A percentile compares a stretch with the other conserved stretches of the same genome.
Conservation (phyloP, 2,888 invertebrate genomes). For the Beris morrisii region DNA sequence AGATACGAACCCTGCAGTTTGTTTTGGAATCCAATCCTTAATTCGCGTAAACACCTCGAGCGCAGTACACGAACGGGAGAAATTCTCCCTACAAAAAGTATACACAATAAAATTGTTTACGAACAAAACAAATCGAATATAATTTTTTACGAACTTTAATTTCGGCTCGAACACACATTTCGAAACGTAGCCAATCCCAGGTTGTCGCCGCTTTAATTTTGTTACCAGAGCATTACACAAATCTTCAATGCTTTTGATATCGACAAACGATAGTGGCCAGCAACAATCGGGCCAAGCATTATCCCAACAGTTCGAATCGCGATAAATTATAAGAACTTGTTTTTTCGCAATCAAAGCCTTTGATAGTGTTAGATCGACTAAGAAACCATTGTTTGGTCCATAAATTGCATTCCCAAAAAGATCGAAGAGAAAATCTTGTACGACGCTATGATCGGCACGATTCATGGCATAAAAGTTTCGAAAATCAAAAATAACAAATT, state of each 20-base stretch:
- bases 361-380: background rate
- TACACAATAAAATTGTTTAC: no score
- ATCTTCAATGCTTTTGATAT: background rate
- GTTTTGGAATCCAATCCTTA: constrained; percentile 1
- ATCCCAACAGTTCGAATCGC: background rate
- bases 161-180: background rate
- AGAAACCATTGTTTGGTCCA: background rate
- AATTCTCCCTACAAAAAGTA: no score
- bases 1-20: background rate
- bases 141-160: background rate
- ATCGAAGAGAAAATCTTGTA: background rate
- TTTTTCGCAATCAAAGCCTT: background rate
- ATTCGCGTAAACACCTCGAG: background rate
- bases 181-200: background rate
- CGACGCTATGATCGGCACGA: background rate
- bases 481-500: constrained; percentile 1
- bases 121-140: background rate
- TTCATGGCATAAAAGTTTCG: background rate
- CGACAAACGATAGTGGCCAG: background rate
- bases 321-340: constrained; percentile 1
- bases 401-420: background rate
- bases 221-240: background rate
- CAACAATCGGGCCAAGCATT: constrained; percentile 1
- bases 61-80: background rate
- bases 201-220: background rate